phyloP scores from a whole-genome alignment of 2,113 vertebrate species.

The Chaetops frenatus region DNA sequence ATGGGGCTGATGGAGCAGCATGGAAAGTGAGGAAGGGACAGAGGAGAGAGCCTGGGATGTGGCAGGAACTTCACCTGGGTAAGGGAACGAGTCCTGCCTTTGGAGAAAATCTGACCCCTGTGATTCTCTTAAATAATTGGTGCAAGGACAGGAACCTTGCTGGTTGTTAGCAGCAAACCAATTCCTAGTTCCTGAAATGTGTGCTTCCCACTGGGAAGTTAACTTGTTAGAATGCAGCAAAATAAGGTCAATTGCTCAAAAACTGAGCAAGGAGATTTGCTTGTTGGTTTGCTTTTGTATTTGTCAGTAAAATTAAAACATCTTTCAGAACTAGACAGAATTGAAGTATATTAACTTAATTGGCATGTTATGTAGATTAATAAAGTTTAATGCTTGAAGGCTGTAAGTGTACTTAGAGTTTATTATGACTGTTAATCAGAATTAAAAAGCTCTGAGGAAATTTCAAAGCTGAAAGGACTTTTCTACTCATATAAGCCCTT shows the following conservation, averaged over 20 bases:
- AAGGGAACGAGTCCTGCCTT: neutral
- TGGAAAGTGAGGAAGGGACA: neutral
- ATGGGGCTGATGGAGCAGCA: neutral
- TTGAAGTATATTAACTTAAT: conserved; percentile 6
- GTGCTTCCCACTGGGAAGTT: neutral
- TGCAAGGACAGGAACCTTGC: neutral
- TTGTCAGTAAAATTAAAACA: neutral
- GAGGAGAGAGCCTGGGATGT: neutral
- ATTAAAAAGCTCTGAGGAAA: conserved; percentile 19
- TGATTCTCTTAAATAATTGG: neutral
- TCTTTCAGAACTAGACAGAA: neutral
- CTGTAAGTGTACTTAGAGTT: conserved; percentile 29
- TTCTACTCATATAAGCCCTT: neutral
- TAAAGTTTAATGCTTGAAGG: neutral
- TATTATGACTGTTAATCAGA: conserved; percentile 45
- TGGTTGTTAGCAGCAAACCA: neutral
- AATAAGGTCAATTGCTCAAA: neutral
- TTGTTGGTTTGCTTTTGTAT: neutral
- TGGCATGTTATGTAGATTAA: conserved; percentile 39
- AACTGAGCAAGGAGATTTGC: neutral
- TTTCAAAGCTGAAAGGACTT: neutral
- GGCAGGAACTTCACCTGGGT: neutral
- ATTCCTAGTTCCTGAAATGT: neutral
- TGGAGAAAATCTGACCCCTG: neutral
- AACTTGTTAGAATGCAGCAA: neutral